phyloP scores from a whole-genome alignment of 2,797 vertebrate species.

The Mormyrops attenuatus region DNA sequence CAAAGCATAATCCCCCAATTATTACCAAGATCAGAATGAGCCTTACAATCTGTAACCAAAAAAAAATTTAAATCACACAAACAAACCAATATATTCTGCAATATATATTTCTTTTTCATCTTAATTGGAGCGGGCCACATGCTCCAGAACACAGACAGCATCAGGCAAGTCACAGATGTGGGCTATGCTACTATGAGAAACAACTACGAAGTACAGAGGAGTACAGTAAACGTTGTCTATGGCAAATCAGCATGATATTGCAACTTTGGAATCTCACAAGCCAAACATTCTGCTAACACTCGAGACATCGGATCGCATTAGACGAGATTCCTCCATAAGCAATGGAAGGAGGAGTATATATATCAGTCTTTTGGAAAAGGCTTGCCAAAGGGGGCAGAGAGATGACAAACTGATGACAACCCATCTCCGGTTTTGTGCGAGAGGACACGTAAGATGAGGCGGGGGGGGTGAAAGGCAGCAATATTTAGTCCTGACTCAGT shows the following conservation, averaged over 20 bases:
- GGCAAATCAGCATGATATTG: background rate
- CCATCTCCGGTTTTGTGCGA: background rate
- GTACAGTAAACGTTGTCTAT: constrained; percentile 1
- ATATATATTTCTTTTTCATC: background rate
- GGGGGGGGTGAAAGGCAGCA: background rate
- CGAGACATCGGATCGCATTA: background rate
- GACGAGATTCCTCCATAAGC: background rate
- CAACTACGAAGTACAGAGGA: background rate
- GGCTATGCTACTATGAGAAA: background rate
- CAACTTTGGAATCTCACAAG: background rate
- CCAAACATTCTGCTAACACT: constrained; percentile 3
- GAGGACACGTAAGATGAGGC: background rate
- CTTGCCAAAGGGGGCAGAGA: background rate
- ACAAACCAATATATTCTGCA: background rate
- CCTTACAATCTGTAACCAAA: background rate
- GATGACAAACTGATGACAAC: background rate
- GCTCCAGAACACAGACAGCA: background rate
- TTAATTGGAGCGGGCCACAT: background rate
- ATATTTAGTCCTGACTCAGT: constrained; percentile 41
- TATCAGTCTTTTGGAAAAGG: background rate
- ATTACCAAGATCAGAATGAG: background rate
- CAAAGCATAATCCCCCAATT: background rate
- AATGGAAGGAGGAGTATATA: background rate
- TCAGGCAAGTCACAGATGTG: background rate
- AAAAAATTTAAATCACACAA: background rate